Percentiles rank a stretch among this genome's conserved stretches.
phyloP scores from a whole-genome alignment of 37 sponge, comb jelly and placozoan genomes.

The Halisarca cf. caerulea region DNA sequence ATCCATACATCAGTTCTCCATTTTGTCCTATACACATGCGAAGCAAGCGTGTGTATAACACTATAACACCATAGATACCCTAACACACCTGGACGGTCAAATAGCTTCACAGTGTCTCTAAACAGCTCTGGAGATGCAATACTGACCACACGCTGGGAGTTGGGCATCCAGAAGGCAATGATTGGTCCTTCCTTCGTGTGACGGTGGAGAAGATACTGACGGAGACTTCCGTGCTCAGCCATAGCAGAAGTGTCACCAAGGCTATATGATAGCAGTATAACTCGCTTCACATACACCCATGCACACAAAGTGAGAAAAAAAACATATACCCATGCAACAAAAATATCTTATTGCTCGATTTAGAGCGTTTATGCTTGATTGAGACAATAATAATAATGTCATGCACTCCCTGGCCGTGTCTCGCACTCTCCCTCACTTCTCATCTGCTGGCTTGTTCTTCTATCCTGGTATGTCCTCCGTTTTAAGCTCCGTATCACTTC shows the following conservation, averaged over 20 bases:
- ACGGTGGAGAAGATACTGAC: constrained; percentile 75
- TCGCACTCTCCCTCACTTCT: constrained; percentile 33
- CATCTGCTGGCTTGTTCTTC: constrained; percentile 36
- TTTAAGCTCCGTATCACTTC: neutral
- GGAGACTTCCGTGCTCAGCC: constrained; percentile 76
- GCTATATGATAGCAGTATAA: too few species aligned
- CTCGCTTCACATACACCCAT: too few species aligned
- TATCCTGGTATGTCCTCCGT: constrained; percentile 41
- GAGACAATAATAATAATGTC: too few species aligned
- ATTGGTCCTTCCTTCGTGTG: constrained; percentile 70
- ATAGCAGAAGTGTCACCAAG: constrained; percentile 64
- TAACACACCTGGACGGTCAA: constrained; percentile 76
- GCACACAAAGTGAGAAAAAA: neutral
- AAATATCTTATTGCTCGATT: neutral
- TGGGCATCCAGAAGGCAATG: constrained; percentile 79
- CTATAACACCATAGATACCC: neutral
- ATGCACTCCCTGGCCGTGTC: too few species aligned
- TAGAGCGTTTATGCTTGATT: too few species aligned
- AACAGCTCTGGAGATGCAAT: constrained; percentile 82
- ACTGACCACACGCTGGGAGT: constrained; percentile 68
- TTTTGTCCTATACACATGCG: neutral
- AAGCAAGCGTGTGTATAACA: neutral
- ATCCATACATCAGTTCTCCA: neutral
- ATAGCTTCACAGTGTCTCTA: constrained; percentile 50
- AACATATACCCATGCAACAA: neutral